These are phyloP conservation scores for Sacculina carcini DNA, from an alignment of 2,888 invertebrate species.

Conservation along the genomic window DNA sequence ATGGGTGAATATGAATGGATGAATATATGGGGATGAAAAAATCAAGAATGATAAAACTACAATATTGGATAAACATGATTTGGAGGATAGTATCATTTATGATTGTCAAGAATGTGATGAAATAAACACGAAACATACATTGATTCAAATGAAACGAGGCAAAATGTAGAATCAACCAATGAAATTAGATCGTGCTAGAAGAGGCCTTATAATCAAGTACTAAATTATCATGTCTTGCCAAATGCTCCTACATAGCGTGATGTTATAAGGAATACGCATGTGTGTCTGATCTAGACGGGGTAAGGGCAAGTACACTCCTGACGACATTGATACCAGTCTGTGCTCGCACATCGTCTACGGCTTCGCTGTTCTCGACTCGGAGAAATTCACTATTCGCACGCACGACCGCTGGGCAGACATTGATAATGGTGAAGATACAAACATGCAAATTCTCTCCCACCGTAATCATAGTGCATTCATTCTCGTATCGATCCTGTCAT, in stretches of 20 bases:
- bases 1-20: conserved; percentile 5
- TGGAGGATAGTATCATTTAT: no score
- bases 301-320: conserved; percentile 47
- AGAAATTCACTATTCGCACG: conserved; percentile 45
- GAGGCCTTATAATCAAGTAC: not conserved
- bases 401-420: conserved; percentile 34
- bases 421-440: conserved; percentile 15
- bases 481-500: no score
- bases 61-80: no score
- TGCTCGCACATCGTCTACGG: conserved; percentile 82
- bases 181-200: no score
- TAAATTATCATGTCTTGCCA: not conserved
- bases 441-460: not conserved
- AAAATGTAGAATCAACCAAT: no score
- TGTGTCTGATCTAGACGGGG: conserved; percentile 30
- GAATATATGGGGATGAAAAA: not conserved
- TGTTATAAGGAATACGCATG: not conserved
- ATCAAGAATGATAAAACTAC: not conserved
- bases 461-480: no score
- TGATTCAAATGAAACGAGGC: no score
- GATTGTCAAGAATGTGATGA: no score
- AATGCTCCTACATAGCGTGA: not conserved
- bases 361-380: conserved; percentile 57
- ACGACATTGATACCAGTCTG: conserved; percentile 51
- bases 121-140: no score